Evolutionary conservation across 2,888 invertebrate genomes (phyloP), one percentile per base, ranked within the genome.

Genomic region (Aproaerema taeniolella): DNA sequence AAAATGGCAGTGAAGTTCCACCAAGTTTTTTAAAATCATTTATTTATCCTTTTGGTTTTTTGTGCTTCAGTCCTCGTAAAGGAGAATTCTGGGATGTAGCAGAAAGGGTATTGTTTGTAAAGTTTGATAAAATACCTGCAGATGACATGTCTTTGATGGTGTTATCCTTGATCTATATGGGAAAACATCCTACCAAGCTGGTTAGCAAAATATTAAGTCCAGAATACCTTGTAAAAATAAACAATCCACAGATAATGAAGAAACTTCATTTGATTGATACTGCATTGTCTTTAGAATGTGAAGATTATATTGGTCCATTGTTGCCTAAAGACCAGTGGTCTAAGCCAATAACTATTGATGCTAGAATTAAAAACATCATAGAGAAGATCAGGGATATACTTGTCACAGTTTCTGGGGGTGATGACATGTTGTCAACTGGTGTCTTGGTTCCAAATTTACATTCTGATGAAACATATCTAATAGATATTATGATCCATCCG

Each of bases 251-350:
- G 12, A 58, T 67, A 5, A 53, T 87, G 39, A 82, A 88, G 41
- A 89, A 89, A 55, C 69, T 92, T 28, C 86, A 89, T 60, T 64
- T 92, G 25, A 81, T 92, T 41, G 92, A 92, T 51, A 88, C 89
- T 17, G 88, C 90, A 3, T 80, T 93, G 72, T 87, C 89, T 8
- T 61, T 93, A 31, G 92, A 92, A 58, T 89, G 89, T 57, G 55
- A 71, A n/a, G 68, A 79, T 15, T 91, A 91, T 58, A 55, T 58
- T 11, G 90, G 91, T 3, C 90, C 90, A 3, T 58, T 89, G 38
- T 54, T 91, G 16, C 88, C 89, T 1, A 83, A 82, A 50, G 85
- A 88, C 45, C 85, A 87, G 45, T 79, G 78, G 52, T 70, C 80
- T 1, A 85, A 87, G 52, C 78, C 87, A n/a, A 61, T 89, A 16